Conservation (phyloP, 2,888 invertebrate species). For the Selenia dentaria region DNA sequence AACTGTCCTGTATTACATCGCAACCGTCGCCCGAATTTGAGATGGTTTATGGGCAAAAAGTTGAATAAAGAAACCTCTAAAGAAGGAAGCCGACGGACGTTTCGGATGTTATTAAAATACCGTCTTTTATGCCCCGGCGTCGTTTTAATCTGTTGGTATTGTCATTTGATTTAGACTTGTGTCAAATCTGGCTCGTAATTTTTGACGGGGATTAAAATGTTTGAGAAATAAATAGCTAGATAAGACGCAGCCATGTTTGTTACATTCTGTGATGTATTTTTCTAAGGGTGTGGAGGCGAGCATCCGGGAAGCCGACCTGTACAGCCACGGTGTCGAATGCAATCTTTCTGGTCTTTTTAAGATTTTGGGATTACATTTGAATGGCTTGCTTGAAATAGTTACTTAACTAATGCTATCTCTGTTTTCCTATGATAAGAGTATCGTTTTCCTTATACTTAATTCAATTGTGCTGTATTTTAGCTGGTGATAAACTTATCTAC, state of each 20-base stretch:
- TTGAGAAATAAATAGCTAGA: background rate
- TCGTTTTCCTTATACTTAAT: no score
- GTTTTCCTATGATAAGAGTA: no score
- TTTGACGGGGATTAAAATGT: constrained; percentile 28
- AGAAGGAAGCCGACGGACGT: constrained; percentile 35
- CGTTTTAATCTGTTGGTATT: constrained; percentile 42
- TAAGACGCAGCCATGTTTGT: background rate
- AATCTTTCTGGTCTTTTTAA: no score
- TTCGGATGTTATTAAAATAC: constrained; percentile 42
- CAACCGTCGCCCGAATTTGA: constrained; percentile 8
- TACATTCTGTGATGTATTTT: no score
- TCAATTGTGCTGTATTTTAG: no score
- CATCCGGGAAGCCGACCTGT: no score
- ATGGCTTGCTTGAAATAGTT: no score
- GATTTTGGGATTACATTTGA: no score
- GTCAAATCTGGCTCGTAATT: constrained; percentile 29
- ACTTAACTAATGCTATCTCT: no score
- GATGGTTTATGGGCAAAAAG: constrained; percentile 44
- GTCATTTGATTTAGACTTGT: constrained; percentile 35
- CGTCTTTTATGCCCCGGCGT: constrained; percentile 37
- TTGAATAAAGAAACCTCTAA: constrained; percentile 34
- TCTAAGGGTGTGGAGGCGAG: no score
- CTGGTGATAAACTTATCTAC: no score
- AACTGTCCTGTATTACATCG: constrained; percentile 9
- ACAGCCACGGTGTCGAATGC: no score